Evolutionary conservation across 2,797 vertebrate genomes (phyloP).

Genomic region (Zenarchopterus dispar): DNA sequence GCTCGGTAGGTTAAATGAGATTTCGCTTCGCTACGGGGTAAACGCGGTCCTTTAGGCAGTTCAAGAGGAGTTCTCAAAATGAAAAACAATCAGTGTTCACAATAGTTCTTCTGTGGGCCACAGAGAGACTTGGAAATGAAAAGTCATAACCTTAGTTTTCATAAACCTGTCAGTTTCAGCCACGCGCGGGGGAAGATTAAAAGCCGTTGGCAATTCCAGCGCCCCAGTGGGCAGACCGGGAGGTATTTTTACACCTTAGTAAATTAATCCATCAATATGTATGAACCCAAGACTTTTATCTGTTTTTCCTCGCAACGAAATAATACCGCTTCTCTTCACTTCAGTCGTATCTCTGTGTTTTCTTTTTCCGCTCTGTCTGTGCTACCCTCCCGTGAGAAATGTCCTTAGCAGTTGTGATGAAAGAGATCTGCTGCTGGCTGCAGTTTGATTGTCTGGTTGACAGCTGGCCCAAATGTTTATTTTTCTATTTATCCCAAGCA

Average conservation of each 20-base stretch:
- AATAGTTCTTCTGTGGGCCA: constrained; percentile 24
- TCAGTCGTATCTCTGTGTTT: constrained; percentile 39
- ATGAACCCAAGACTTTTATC: constrained; percentile 54
- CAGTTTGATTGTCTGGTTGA: constrained; percentile 64
- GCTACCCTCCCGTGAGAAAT: constrained; percentile 36
- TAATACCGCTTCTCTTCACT: constrained; percentile 19
- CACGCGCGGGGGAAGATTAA: constrained; percentile 28
- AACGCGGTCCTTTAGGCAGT: constrained; percentile 14
- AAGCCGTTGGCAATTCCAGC: constrained; percentile 35
- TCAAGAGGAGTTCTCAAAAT: constrained; percentile 29
- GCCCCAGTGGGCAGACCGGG: constrained; percentile 3
- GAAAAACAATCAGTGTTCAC: constrained; percentile 31
- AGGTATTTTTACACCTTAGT: constrained; percentile 19
- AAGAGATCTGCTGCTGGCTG: constrained; percentile 59
- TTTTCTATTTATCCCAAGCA: constrained; percentile 63
- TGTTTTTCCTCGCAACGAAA: constrained; percentile 5
- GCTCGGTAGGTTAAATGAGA: constrained; percentile 12
- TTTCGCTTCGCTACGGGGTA: constrained; percentile 38
- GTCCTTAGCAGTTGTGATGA: constrained; percentile 49
- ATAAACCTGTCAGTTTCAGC: constrained; percentile 49
- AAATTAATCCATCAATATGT: constrained; percentile 47
- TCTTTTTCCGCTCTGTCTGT: constrained; percentile 34
- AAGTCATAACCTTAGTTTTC: constrained; percentile 50
- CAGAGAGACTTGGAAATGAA: constrained; percentile 22
- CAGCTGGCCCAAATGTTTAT: constrained; percentile 73